Percentiles rank a stretch among this genome's conserved stretches.
phyloP scores from a whole-genome alignment of 2,113 vertebrate genomes.

The Cairina moschata region DNA sequence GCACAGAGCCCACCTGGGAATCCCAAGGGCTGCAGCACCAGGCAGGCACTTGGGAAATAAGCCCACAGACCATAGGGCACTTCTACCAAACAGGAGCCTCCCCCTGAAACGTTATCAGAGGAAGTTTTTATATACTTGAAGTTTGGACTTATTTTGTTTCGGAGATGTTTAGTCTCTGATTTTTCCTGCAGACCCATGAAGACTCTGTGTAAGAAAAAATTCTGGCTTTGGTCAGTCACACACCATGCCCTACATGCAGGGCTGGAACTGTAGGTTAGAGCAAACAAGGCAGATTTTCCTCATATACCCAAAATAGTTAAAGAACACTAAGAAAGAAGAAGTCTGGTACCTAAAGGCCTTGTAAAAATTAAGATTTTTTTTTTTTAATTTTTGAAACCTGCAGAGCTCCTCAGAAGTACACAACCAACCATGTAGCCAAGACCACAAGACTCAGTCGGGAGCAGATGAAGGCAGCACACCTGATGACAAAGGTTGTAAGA shows the following conservation, averaged over 20 bases:
- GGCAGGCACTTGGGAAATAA: neutral
- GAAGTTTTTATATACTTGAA: neutral
- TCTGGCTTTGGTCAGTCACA: neutral
- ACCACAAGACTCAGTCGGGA: neutral
- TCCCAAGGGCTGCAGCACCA: neutral
- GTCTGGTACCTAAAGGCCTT: neutral
- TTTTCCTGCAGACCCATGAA: neutral
- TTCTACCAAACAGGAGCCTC: neutral
- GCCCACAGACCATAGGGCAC: neutral
- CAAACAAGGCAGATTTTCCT: neutral
- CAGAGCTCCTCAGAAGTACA: neutral
- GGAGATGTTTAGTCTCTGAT: neutral
- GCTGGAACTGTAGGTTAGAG: neutral
- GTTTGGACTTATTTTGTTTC: fast-evolving
- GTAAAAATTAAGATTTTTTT: neutral
- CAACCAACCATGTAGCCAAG: neutral
- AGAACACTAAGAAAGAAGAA: neutral
- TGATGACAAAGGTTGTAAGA: neutral
- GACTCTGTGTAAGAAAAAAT: neutral
- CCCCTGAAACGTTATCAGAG: neutral
- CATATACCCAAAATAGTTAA: neutral
- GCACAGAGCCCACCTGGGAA: slow-evolving; percentile 36
- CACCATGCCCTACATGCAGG: neutral
- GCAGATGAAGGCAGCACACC: neutral
- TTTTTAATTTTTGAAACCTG: no score